phyloP scores from a whole-genome alignment of 2,797 vertebrate genomes.

The Hippoglossus hippoglossus region DNA sequence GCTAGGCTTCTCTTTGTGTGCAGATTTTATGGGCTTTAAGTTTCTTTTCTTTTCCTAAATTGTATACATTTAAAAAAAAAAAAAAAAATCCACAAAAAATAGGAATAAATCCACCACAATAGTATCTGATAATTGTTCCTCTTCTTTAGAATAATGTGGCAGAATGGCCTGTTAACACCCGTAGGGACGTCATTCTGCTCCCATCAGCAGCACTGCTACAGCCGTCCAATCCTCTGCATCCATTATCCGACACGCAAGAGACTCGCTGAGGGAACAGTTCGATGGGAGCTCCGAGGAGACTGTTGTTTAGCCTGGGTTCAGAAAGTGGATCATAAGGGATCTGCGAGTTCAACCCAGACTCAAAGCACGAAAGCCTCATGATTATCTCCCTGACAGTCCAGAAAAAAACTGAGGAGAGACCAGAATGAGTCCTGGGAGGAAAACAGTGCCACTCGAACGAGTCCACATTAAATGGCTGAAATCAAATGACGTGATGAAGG shows the following conservation, averaged over 20 bases:
- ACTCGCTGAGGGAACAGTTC: constrained; percentile 14
- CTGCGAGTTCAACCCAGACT: constrained; percentile 48
- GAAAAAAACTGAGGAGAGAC: constrained; percentile 24
- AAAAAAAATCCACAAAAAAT: constrained; percentile 52
- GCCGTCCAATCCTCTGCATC: constrained; percentile 28
- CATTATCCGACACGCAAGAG: constrained; percentile 18
- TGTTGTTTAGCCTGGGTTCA: constrained; percentile 32
- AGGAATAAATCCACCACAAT: constrained; percentile 43
- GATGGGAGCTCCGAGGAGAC: constrained; percentile 35
- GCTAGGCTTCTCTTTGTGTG: constrained; percentile 54
- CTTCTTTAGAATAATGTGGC: constrained; percentile 43
- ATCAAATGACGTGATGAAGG: constrained; percentile 48
- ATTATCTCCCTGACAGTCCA: constrained; percentile 26
- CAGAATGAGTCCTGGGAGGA: constrained; percentile 45
- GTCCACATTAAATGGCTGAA: constrained; percentile 51
- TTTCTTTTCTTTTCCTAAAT: constrained; percentile 26
- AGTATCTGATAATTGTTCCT: constrained; percentile 41
- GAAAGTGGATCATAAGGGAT: constrained; percentile 42
- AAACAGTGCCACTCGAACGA: constrained; percentile 40
- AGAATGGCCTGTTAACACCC: constrained; percentile 29
- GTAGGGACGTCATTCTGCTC: constrained; percentile 45
- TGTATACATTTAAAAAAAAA: constrained; percentile 59
- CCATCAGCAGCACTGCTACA: constrained; percentile 44
- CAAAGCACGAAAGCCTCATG: constrained; percentile 8
- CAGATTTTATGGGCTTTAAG: constrained; percentile 69